Base-by-base conservation (phyloP, 2,888 invertebrate species). In the Lymantria dispar region DNA sequence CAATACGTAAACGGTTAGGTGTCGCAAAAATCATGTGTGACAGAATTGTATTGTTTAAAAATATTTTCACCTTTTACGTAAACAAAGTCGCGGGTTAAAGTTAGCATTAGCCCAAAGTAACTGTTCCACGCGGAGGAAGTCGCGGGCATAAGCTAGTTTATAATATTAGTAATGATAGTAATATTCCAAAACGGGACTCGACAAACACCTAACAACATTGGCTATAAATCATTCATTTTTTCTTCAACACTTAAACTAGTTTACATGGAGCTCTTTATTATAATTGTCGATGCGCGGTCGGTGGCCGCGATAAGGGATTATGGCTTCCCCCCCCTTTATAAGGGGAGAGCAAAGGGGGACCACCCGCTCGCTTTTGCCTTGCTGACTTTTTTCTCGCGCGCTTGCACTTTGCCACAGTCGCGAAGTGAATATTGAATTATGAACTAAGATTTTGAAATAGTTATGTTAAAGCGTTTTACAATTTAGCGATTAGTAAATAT, bases 281-380 rank as follows among this genome's bases (percentile, higher is more conserved):
- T 86, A 85, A 87, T 86, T 85, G 85, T 75, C 80, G 83, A 83
- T 77, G 85, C 78, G 83, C 80, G 82, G 83, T 83, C 85, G 79
- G 78, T 74, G 77, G 74, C 71, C 75, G 78, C 83, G 83, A 85
- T 86, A 85, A 82, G 83, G 86, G 85, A 85, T 84, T 82, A 84
- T 71, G 64, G 70, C 75, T 74, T 74, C 68, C 56, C 59, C 70
- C 65, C 58, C 60, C 49, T 52, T 64, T 54, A 66, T 12, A 33
- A 22, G 33, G 29, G 46, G 42, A n/a, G 39, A 33, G 1, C 8
- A 11, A 46, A 43, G 48, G 40, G 33, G 37, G n/a, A 9, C 38
- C 10, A 11, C 12, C 45, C 37, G 55, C 63, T 61, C 60, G 33
- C 52, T 54, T 64, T 70, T 70, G 70, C 74, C 75, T 76, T 66